Evolutionary conservation across 2,797 vertebrate species (phyloP), one percentile per base, ranked within the genome.

Genomic region (Semaprochilodus insignis): DNA sequence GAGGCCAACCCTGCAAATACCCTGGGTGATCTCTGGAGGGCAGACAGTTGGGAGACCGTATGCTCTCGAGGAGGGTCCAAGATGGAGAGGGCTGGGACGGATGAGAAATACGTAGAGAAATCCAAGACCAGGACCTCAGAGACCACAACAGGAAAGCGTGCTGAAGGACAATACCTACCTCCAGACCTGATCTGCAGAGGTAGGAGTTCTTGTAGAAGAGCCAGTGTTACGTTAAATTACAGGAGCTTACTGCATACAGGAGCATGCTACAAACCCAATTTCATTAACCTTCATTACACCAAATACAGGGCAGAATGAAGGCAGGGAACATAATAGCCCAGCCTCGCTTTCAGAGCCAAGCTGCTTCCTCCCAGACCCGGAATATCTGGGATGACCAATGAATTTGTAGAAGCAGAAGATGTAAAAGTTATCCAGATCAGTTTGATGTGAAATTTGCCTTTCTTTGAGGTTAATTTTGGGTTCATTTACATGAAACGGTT

Each of bases 11-110:
- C 52, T 8, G 54, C 1, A 7, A 85, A 88, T 65, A 60, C 78
- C 0, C 25, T 59, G 1, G 92, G 88, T 14, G 90, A 83, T 0
- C 80, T 94, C 81, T 92, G 92, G 94, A 92, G 87, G 82, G 89
- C 94, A 1, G 86, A 94, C 81, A 93, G 90, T 75, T 91, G 85
- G 82, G 92, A 93, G 57, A 88, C 90, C 65, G 78, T 88, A 71
- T 87, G 90, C 40, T 81, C 88, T 74, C 6, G 23, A 69, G 83
- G 57, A 78, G 90, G 57, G 4, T 34, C 63, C 17, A 88, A 94
- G 83, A 94, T 95, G 0, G 95, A 97, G 59, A 94, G 78, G 1
- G 92, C 95, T 17, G 96, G 94, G 88, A 94, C 91, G 88, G 97
- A 97, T 88, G 95, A 96, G 57, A 92, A 88, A 85, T 89, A 94